Conservation (phyloP, 2,113 vertebrate genomes). For the Actinemys pallida region DNA sequence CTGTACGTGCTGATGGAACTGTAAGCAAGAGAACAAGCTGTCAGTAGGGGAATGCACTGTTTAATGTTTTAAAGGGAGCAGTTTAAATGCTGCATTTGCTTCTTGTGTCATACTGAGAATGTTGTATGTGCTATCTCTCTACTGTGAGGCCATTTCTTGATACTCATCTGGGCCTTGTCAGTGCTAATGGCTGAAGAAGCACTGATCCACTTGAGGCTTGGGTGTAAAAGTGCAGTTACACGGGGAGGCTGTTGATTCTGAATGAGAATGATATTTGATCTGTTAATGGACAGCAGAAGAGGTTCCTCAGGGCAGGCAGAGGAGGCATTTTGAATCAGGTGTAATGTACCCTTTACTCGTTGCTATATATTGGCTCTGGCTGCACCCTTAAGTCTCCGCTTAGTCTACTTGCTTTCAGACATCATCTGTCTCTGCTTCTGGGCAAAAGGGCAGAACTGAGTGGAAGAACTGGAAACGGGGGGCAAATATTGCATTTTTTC, state of each 20-base stretch:
- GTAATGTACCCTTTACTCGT: background rate
- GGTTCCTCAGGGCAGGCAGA: constrained; percentile 23
- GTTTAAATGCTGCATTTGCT: constrained; percentile 43
- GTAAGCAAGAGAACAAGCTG: rapidly evolving
- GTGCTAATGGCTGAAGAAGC: background rate
- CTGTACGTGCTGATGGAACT: background rate
- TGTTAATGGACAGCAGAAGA: constrained; percentile 44
- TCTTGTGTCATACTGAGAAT: background rate
- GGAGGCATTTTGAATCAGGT: background rate
- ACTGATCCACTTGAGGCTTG: background rate
- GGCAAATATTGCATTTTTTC: background rate
- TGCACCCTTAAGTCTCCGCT: background rate
- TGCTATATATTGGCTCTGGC: background rate
- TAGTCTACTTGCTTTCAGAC: background rate
- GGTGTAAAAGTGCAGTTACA: background rate
- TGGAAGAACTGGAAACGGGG: background rate
- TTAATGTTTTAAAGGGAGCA: background rate
- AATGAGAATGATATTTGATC: constrained; percentile 47
- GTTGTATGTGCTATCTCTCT: background rate
- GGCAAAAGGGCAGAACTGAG: background rate
- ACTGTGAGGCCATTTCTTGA: background rate
- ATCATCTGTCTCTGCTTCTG: background rate
- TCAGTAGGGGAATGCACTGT: background rate
- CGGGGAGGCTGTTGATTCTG: constrained; percentile 35
- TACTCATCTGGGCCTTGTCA: background rate